Percentiles rank a stretch among this genome's conserved stretches.
Evolutionary conservation across 2,888 invertebrate species (phyloP).

Genomic region (Cosmorhoe ocellata): DNA sequence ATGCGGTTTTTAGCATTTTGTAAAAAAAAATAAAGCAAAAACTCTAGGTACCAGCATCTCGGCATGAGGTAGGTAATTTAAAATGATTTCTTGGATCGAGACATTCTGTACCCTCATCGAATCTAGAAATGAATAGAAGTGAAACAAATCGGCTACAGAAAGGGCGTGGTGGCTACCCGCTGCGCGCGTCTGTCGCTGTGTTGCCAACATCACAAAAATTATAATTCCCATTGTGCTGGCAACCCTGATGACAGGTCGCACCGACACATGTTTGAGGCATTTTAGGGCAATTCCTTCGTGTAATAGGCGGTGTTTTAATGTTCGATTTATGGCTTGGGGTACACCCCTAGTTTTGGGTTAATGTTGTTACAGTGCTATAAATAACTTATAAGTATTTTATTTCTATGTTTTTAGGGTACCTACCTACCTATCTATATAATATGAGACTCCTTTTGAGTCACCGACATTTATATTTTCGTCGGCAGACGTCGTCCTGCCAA

Average conservation of each 20-base stretch:
- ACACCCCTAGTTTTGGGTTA: slow-evolving; percentile 55
- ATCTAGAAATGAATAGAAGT: slow-evolving; percentile 67
- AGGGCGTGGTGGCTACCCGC: slow-evolving; percentile 75
- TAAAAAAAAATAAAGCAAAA: too few species aligned
- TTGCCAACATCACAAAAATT: slow-evolving; percentile 76
- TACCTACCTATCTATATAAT: too few species aligned
- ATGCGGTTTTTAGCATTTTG: too few species aligned
- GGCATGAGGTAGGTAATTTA: too few species aligned
- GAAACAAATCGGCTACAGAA: slow-evolving; percentile 77
- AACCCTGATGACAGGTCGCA: slow-evolving; percentile 80
- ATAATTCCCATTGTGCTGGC: slow-evolving; percentile 75
- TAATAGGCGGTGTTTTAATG: slow-evolving; percentile 79
- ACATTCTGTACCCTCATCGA: slow-evolving; percentile 32
- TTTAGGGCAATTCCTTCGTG: slow-evolving; percentile 76
- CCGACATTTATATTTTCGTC: too few species aligned
- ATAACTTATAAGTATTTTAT: slow-evolving; percentile 3
- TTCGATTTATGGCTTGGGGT: slow-evolving; percentile 71
- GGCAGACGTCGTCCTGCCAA: too few species aligned
- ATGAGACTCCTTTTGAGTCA: too few species aligned
- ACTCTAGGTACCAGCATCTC: too few species aligned
- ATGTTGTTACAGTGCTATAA: slow-evolving; percentile 34
- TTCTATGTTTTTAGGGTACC: too few species aligned
- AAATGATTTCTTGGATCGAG: neutral
- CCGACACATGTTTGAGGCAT: slow-evolving; percentile 80
- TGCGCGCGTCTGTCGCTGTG: slow-evolving; percentile 77